phyloP scores from a whole-genome alignment of 2,113 vertebrate species.

The Aix galericulata region DNA sequence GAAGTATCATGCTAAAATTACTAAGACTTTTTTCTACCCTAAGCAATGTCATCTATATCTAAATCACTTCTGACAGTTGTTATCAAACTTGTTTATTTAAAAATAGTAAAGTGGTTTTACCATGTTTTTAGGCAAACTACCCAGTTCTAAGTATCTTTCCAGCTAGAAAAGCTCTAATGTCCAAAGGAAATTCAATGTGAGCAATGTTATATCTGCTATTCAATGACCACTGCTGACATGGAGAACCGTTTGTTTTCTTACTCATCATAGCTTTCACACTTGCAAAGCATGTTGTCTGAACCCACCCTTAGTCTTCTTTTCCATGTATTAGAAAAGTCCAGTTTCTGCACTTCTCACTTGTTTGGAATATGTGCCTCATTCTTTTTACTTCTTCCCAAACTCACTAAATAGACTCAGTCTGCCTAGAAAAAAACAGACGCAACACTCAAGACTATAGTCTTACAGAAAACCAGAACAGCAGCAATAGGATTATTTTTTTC shows the following conservation, averaged over 20 bases:
- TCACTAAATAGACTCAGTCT: neutral
- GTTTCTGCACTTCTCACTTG: neutral
- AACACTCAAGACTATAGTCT: neutral
- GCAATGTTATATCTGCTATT: neutral
- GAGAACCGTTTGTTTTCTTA: neutral
- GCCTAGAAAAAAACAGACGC: neutral
- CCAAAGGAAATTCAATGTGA: neutral
- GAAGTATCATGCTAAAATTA: neutral
- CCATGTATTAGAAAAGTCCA: neutral
- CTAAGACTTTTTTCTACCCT: neutral
- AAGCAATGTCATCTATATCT: neutral
- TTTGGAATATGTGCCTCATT: neutral
- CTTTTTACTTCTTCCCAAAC: neutral
- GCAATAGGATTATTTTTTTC: neutral
- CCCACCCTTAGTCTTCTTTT: neutral
- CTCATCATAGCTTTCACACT: neutral
- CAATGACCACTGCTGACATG: neutral
- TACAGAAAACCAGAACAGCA: neutral
- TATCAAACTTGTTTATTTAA: neutral
- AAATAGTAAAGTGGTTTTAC: neutral
- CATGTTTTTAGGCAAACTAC: neutral
- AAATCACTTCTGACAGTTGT: neutral
- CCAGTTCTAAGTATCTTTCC: neutral
- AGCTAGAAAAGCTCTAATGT: neutral
- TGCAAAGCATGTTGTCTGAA: neutral